Conservation (phyloP, 2,797 vertebrate genomes). For the Knipowitschia caucasica region DNA sequence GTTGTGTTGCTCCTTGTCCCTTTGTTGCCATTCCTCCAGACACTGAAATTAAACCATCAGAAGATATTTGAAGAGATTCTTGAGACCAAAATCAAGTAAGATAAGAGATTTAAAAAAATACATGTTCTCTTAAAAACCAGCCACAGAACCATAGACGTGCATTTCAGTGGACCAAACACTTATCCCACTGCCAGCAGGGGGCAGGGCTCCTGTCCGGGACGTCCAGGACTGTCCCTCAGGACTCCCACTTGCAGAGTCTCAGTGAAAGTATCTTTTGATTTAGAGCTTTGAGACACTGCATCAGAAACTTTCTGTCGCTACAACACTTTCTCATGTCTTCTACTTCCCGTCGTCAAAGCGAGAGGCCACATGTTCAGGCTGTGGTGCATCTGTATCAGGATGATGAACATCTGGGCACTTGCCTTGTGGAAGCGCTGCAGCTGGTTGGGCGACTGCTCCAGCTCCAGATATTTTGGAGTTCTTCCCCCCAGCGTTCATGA, state of each 20-base stretch:
- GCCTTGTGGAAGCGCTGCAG: slow-evolving; percentile 41
- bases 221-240: slow-evolving; percentile 21
- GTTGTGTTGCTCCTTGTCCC: slow-evolving; percentile 5
- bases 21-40: slow-evolving; percentile 5
- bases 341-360: slow-evolving; percentile 61
- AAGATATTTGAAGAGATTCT: background rate
- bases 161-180: no score
- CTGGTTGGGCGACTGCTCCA: slow-evolving; percentile 22
- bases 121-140: background rate
- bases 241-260: slow-evolving; percentile 23
- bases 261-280: slow-evolving; percentile 35
- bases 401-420: slow-evolving; percentile 24
- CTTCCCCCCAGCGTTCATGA: slow-evolving; percentile 16
- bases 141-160: no score
- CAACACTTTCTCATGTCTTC: slow-evolving; percentile 45
- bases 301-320: slow-evolving; percentile 42
- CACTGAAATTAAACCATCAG: background rate
- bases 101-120: no score
- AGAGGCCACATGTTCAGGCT: slow-evolving; percentile 44
- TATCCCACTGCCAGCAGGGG: slow-evolving; percentile 16
- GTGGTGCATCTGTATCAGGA: background rate
- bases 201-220: slow-evolving; percentile 27
- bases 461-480: slow-evolving; percentile 29
- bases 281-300: slow-evolving; percentile 24
- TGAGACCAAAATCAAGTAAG: slow-evolving; percentile 3